phyloP scores from a whole-genome alignment of 2,113 vertebrate species.

The Telmatochromis sp. region DNA sequence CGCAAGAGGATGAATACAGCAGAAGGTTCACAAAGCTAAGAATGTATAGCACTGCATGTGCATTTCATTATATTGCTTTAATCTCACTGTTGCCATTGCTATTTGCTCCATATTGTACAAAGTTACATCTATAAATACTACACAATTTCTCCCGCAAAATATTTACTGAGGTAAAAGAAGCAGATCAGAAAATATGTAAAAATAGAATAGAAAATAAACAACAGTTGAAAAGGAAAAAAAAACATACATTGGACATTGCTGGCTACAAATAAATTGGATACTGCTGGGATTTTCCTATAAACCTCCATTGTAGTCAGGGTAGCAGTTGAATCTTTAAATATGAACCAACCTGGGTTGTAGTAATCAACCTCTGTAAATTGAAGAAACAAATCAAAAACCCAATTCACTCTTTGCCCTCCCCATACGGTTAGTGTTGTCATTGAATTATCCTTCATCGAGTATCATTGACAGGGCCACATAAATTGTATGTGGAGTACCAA shows the following conservation, averaged over 20 bases:
- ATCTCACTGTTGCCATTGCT: background rate
- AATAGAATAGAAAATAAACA: background rate
- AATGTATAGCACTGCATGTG: background rate
- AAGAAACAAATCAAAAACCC: background rate
- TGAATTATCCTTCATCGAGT: slow-evolving; percentile 36
- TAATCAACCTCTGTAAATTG: background rate
- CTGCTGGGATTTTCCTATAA: background rate
- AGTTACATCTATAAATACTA: background rate
- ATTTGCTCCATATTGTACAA: background rate
- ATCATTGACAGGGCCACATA: background rate
- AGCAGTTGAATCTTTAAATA: background rate
- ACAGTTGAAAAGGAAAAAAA: background rate
- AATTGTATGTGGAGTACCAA: background rate
- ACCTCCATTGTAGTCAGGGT: background rate
- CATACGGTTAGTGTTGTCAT: slow-evolving; percentile 17
- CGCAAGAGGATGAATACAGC: background rate
- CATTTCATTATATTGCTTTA: background rate
- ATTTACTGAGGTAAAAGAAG: background rate
- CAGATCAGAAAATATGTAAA: background rate
- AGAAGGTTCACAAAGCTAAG: background rate
- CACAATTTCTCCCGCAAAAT: background rate
- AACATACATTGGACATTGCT: background rate
- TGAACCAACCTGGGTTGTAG: background rate
- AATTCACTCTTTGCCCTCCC: background rate
- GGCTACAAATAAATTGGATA: background rate